A percentile compares a stretch with the other conserved stretches of the same genome.
Conservation (phyloP, 1,140 invertebrate species). For the Pseudomyrmex cubaensis region DNA sequence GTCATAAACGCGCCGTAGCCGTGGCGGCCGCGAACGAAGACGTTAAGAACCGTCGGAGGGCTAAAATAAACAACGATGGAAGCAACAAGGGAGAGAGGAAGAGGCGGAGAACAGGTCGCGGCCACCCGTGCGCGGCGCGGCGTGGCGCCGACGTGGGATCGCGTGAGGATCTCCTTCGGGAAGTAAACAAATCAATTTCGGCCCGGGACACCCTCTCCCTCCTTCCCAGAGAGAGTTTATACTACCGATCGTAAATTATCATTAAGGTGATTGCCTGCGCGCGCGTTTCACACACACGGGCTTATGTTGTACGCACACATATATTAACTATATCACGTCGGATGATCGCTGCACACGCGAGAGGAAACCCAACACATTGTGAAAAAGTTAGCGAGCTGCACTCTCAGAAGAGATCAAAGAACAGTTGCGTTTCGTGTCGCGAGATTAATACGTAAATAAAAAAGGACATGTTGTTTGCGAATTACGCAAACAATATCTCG, state of each 20-base stretch:
- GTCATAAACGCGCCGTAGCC: slow-evolving; percentile 34
- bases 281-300: slow-evolving; percentile 48
- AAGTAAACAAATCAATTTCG: slow-evolving; percentile 83
- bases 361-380: neutral
- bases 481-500: no score
- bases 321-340: no score
- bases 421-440: no score
- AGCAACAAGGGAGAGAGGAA: slow-evolving; percentile 19
- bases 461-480: no score
- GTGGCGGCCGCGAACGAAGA: slow-evolving; percentile 50
- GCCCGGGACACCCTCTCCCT: slow-evolving; percentile 68
- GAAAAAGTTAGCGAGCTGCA: no score
- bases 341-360: slow-evolving; percentile 41
- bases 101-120: slow-evolving; percentile 7
- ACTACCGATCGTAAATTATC: slow-evolving; percentile 82
- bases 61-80: slow-evolving; percentile 22
- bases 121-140: slow-evolving; percentile 62
- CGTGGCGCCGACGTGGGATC: slow-evolving; percentile 57
- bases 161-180: slow-evolving; percentile 77
- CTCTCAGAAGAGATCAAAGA: no score
- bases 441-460: no score
- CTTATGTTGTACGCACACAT: slow-evolving; percentile 4
- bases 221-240: slow-evolving; percentile 69
- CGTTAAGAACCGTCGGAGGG: slow-evolving; percentile 14
- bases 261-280: slow-evolving; percentile 82